A percentile compares a stretch with the other conserved stretches of the same genome.
Conservation (phyloP, 1,140 invertebrate species). For the Contarinia nasturtii region DNA sequence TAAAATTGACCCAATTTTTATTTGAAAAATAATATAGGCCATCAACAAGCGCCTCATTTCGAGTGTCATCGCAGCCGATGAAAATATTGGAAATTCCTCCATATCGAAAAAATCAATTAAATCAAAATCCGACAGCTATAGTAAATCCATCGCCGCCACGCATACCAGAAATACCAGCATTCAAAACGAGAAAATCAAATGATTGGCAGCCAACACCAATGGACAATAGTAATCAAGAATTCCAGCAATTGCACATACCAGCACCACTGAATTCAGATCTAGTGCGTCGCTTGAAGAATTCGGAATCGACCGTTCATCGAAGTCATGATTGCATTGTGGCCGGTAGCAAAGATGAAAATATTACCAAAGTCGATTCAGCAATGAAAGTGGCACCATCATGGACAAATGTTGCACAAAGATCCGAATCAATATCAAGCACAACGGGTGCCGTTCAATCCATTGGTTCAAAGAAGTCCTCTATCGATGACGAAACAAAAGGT, state of each 20-base stretch:
- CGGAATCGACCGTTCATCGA: slow-evolving; percentile 32
- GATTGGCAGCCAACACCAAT: slow-evolving; percentile 18
- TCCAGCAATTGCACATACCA: background rate
- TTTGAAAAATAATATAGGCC: background rate
- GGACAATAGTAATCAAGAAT: background rate
- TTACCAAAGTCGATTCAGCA: background rate
- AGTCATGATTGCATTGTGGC: slow-evolving; percentile 46
- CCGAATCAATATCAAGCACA: slow-evolving; percentile 10
- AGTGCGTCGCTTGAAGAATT: slow-evolving; percentile 32
- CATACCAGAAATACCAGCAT: slow-evolving; percentile 30
- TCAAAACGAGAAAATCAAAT: slow-evolving; percentile 28
- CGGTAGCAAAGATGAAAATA: background rate
- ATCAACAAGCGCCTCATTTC: slow-evolving; percentile 12
- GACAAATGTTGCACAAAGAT: slow-evolving; percentile 15
- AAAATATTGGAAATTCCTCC: slow-evolving; percentile 31
- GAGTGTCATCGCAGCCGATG: slow-evolving; percentile 20
- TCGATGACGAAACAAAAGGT: slow-evolving; percentile 22
- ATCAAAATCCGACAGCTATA: slow-evolving; percentile 12
- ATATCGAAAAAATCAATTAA: slow-evolving; percentile 25
- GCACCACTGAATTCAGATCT: slow-evolving; percentile 43
- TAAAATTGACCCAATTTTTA: no score
- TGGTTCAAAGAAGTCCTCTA: slow-evolving; percentile 12
- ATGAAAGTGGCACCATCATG: slow-evolving; percentile 22
- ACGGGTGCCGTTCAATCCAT: slow-evolving; percentile 14
- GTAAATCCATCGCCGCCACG: slow-evolving; percentile 16